Evolutionary conservation across 2,797 vertebrate species (phyloP).

Genomic region (Hypotaenidia okinawae): DNA sequence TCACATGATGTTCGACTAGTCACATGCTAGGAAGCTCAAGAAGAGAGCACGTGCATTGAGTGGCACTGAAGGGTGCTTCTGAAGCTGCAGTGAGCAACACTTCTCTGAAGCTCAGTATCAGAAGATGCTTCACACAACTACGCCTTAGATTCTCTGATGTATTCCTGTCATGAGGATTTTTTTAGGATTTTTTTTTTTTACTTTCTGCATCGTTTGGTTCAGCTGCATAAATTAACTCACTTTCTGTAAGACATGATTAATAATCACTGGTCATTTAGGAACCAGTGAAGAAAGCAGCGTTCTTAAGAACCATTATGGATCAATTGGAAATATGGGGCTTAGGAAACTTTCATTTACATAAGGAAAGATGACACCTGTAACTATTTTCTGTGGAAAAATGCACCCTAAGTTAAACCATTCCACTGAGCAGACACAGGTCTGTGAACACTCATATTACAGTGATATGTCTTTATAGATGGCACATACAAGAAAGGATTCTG

Average conservation of each 20-base stretch:
- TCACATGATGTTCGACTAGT: accelerated
- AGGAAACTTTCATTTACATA: not conserved
- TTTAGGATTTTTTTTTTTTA: not conserved
- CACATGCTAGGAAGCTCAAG: not conserved
- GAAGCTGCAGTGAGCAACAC: not conserved
- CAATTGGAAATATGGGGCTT: not conserved
- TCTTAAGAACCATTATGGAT: not conserved
- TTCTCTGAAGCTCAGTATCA: not conserved
- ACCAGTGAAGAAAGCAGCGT: not conserved
- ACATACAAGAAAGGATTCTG: not conserved
- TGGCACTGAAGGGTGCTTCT: not conserved
- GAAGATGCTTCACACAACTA: not conserved
- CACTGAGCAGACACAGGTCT: not conserved
- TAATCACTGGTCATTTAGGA: not conserved
- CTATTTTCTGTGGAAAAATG: not conserved
- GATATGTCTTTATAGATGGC: not conserved
- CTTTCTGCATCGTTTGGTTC: not conserved
- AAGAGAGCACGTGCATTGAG: accelerated
- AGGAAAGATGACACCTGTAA: not conserved
- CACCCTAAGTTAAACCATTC: not conserved
- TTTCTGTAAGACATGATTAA: not conserved
- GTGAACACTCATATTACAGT: conserved; percentile 13
- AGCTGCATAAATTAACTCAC: not conserved
- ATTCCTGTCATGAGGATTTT: not conserved
- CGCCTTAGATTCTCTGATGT: not conserved